Evolutionary conservation across 1,140 invertebrate species (phyloP), one percentile per base, ranked within the genome.

Genomic region (Telenomus remus): DNA sequence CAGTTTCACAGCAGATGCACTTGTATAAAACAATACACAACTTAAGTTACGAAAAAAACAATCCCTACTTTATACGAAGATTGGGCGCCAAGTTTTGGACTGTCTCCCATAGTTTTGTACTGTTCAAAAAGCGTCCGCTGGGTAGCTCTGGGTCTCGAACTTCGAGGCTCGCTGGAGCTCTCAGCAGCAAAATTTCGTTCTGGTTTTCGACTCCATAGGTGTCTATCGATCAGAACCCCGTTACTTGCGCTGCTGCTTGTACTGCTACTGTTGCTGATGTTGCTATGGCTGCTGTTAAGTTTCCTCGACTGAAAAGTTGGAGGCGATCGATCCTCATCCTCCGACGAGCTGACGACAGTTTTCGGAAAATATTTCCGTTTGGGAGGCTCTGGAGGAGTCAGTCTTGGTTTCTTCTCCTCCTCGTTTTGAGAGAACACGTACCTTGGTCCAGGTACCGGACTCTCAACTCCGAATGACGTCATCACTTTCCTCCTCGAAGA

Each of bases 361-460:
- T 85, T 86, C 5, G 82, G 71, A 34, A 84, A 82, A 69, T 86
- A 87, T 59, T 88, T 89, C 33, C 89, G 81, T 46, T 89, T 89
- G 16, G 89, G 89, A 8, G 89, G 89, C 65, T 88, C 85, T 1
- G 89, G 89, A 4, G 89, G 89, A 8, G 82, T 86, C 13, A 83
- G 33, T 54, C 78, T 76, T 14, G 66, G 50, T 51, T 82, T 86
- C 9, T 65, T 73, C 43, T 88, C 83, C 0, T 75, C 81, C 84
- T 51, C 51, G 43, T 37, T 71, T 9, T 72, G 63, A 0, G 65
- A 69, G 47, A 61, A 73, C 0, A 57, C 37, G 19, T 64, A 73
- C 4, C 64, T 4, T 0, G 46, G 42, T n/a, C 15, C 35, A 1
- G 16, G 0, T 0, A 68, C 68, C 4, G 19, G 27, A 15, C 33